Percentiles rank a stretch among this genome's conserved stretches.
phyloP scores from a whole-genome alignment of 2,888 invertebrate species.

The Rhimphoctona megacephalus region DNA sequence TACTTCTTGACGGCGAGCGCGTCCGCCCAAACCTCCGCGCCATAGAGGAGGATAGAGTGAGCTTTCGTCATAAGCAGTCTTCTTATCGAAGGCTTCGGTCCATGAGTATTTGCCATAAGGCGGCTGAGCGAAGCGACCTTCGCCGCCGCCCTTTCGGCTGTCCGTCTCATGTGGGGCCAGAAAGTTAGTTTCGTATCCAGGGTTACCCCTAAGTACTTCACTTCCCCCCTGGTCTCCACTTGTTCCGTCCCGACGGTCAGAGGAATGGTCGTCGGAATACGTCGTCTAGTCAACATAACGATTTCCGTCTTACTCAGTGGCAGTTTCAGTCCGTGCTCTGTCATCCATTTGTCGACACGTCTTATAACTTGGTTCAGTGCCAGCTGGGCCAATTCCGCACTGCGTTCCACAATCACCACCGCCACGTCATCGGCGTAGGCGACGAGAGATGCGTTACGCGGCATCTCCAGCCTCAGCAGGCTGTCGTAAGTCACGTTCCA shows the following conservation, averaged over 20 bases:
- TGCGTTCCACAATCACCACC: slow-evolving; percentile 3
- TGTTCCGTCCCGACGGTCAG: slow-evolving; percentile 49
- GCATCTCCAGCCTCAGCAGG: slow-evolving; percentile 62
- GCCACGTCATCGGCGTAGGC: too few relatives aligned
- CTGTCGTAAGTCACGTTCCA: slow-evolving; percentile 72
- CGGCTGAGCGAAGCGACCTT: too few relatives aligned
- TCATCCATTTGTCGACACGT: slow-evolving; percentile 31
- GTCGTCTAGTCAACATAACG: slow-evolving; percentile 64
- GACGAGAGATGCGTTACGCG: slow-evolving; percentile 51
- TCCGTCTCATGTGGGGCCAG: too few relatives aligned
- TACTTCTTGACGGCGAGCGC: too few relatives aligned
- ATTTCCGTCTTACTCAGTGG: slow-evolving; percentile 69
- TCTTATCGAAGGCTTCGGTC: too few relatives aligned
- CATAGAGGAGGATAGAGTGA: too few relatives aligned
- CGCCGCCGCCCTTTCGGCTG: too few relatives aligned
- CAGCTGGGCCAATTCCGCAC: slow-evolving; percentile 36
- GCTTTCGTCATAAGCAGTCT: too few relatives aligned
- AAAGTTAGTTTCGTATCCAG: too few relatives aligned
- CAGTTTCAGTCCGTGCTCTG: neutral
- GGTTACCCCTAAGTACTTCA: too few relatives aligned
- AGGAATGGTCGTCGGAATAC: slow-evolving; percentile 55
- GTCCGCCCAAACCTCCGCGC: neutral
- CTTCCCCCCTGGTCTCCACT: too few relatives aligned
- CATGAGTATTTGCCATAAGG: too few relatives aligned
- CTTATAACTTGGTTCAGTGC: slow-evolving; percentile 30